Evolutionary conservation across 2,113 vertebrate genomes (phyloP), one percentile per base, ranked within the genome.

Genomic region (Cyprinodon tularosa): DNA sequence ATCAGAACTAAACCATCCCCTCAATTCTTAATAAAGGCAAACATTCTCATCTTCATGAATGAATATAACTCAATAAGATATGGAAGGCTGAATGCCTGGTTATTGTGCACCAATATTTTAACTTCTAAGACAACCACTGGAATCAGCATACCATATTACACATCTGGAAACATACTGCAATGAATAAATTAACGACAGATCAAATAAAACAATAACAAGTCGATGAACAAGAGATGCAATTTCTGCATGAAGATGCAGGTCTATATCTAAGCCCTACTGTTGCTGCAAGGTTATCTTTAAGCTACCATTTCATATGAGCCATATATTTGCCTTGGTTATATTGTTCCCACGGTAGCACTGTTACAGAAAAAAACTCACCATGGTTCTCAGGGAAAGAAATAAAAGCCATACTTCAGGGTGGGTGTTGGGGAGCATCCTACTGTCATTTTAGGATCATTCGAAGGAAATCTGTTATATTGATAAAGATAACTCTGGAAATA

Each of bases 291-390:
- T 50, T 50, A 81, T 62, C 76, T 74, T 66, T 72, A 65, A 88
- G 82, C 66, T 68, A 71, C 61, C 65, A 57, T 82, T 75, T 83
- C 68, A 87, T 85, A 83, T 81, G 65, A 77, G 66, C n/a, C 69
- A 78, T 69, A 80, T 73, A 85, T 88, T 84, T 81, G 10, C 81
- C 70, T 83, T 61, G 50, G 62, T 66, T 78, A 68, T 76, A 82
- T 64, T 62, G 39, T n/a, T 84, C 85, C 81, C 85, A 48, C 53
- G 73, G 47, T 68, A 68, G 75, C 68, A 67, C 42, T 74, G 62
- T 71, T 65, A 57, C 63, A 53, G 74, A 77, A 76, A 77, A 76
- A 83, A 84, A 69, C 37, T 20, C 42, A 71, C 48, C 59, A 48
- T 59, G 17, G 60, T 62, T 77, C 68, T 57, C 40, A 76, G 60